Evolutionary conservation across 2,888 invertebrate genomes (phyloP).

Genomic region (Vesta saturnalis): DNA sequence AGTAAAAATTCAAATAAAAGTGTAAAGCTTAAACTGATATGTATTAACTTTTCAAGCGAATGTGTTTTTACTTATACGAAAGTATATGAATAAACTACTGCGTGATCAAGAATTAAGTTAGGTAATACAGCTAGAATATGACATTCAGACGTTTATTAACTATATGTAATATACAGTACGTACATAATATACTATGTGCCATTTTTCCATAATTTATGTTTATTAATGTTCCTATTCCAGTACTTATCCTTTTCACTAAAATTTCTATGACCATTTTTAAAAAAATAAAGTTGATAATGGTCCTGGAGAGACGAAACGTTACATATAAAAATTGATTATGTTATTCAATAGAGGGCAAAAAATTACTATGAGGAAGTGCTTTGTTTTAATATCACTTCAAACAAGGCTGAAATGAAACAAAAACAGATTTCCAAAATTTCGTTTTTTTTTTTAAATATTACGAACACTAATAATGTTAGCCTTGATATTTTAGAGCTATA

Average conservation of each 20-base stretch:
- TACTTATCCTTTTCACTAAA: not conserved
- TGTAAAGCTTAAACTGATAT: conserved; percentile 60
- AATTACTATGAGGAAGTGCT: no score
- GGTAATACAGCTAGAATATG: conserved; percentile 62
- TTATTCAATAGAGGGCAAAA: no score
- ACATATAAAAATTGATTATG: no score
- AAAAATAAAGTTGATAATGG: no score
- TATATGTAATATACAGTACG: conserved; percentile 65
- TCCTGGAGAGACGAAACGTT: no score
- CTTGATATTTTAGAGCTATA: no score
- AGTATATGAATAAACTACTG: conserved; percentile 61
- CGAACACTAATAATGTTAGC: no score
- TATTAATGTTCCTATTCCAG: conserved; percentile 8
- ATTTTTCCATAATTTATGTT: conserved; percentile 55
- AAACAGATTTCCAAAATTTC: no score
- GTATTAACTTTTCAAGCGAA: conserved; percentile 60
- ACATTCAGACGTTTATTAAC: conserved; percentile 62
- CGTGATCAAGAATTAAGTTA: conserved; percentile 62
- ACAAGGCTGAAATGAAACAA: no score
- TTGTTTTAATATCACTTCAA: no score
- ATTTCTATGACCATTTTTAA: no score
- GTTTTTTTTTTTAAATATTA: no score
- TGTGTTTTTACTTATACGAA: conserved; percentile 62
- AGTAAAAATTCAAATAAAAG: conserved; percentile 51
- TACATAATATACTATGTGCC: conserved; percentile 66